phyloP scores from a whole-genome alignment of 2,888 invertebrate genomes.

The Orthosia cruda region DNA sequence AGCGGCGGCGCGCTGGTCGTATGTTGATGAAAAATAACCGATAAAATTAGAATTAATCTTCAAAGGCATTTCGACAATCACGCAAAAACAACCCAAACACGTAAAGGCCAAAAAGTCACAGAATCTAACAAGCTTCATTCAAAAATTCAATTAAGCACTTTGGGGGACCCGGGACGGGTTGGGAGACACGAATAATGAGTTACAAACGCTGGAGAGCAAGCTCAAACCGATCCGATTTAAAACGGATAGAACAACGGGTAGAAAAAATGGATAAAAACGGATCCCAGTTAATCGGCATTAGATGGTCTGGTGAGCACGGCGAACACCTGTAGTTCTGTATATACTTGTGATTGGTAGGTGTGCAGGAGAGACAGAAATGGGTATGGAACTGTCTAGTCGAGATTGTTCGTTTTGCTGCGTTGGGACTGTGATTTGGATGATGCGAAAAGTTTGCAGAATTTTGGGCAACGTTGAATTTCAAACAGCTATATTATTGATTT shows the following conservation, averaged over 20 bases:
- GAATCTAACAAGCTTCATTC: slow-evolving; percentile 76
- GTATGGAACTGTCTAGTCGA: not conserved
- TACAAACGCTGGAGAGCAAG: slow-evolving; percentile 78
- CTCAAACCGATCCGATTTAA: slow-evolving; percentile 77
- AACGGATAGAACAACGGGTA: slow-evolving; percentile 21
- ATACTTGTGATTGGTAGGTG: slow-evolving; percentile 24
- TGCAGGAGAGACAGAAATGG: not conserved
- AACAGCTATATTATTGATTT: too few relatives aligned
- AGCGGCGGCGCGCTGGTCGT: too few relatives aligned
- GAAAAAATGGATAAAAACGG: slow-evolving; percentile 66
- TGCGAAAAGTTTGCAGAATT: not conserved
- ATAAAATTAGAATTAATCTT: slow-evolving; percentile 1
- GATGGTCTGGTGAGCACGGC: slow-evolving; percentile 81
- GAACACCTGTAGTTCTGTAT: slow-evolving; percentile 68
- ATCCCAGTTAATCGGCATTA: slow-evolving; percentile 82
- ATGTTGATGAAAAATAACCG: not conserved
- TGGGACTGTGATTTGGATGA: slow-evolving; percentile 1
- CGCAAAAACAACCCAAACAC: slow-evolving; percentile 17
- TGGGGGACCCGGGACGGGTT: slow-evolving; percentile 51
- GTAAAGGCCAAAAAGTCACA: slow-evolving; percentile 55
- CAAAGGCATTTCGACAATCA: slow-evolving; percentile 10
- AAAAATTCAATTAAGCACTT: slow-evolving; percentile 81
- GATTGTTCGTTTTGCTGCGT: slow-evolving; percentile 18
- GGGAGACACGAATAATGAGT: slow-evolving; percentile 76
- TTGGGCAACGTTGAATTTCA: not conserved